phyloP scores from a whole-genome alignment of 2,113 vertebrate genomes.

The Toxotes jaculatrix region DNA sequence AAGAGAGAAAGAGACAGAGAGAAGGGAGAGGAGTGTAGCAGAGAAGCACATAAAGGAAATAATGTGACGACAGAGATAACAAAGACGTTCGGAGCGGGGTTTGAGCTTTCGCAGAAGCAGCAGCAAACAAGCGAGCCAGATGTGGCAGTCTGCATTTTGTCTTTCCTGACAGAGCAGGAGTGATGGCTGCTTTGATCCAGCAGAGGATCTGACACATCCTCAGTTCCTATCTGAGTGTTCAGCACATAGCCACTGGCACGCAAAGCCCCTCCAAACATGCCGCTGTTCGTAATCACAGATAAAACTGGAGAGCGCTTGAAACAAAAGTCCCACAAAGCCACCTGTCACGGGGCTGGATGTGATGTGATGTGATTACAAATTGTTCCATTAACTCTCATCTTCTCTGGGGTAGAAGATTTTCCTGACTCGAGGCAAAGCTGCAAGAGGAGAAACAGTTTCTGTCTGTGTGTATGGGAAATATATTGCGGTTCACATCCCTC shows the following conservation, averaged over 20 bases:
- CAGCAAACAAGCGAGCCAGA: constrained; percentile 52
- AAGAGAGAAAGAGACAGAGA: constrained; percentile 24
- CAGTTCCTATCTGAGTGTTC: constrained; percentile 38
- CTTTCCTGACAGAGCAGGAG: constrained; percentile 52
- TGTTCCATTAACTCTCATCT: constrained; percentile 55
- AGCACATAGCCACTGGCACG: constrained; percentile 39
- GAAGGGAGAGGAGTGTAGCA: not conserved
- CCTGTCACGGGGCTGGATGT: constrained; percentile 59
- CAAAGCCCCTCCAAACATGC: constrained; percentile 11
- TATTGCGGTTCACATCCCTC: constrained; percentile 24
- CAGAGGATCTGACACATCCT: constrained; percentile 61
- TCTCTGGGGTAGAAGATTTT: constrained; percentile 33
- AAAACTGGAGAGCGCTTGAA: constrained; percentile 10
- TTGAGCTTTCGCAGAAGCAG: constrained; percentile 55
- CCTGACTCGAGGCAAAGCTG: constrained; percentile 8
- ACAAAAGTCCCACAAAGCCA: constrained; percentile 59
- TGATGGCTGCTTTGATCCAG: constrained; percentile 73
- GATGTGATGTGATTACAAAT: constrained; percentile 66
- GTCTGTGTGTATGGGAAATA: constrained; percentile 49
- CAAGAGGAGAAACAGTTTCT: constrained; percentile 1
- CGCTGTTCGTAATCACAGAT: constrained; percentile 23
- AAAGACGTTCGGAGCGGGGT: constrained; percentile 39
- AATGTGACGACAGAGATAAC: constrained; percentile 52
- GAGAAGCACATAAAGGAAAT: constrained; percentile 29
- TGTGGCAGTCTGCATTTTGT: constrained; percentile 64